Percentiles rank a stretch among this genome's conserved stretches.
These are phyloP conservation scores for Eclectus roratus DNA, from an alignment of 2,113 vertebrate genomes.

Conservation along the genomic window DNA sequence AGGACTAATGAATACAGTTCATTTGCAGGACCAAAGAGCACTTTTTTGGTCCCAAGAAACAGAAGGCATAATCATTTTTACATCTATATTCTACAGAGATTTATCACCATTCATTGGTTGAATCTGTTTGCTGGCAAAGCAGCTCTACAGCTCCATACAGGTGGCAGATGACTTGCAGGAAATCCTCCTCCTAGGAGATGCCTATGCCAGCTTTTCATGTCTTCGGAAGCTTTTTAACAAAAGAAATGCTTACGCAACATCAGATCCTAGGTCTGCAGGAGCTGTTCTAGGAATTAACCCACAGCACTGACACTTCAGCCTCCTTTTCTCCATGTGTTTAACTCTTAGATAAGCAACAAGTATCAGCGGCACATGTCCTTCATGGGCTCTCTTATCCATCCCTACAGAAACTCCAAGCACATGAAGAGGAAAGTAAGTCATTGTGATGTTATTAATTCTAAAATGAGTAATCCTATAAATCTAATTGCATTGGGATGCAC, in stretches of 20 bases:
- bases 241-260: background rate
- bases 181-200: background rate
- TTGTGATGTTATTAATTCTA: background rate
- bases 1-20: background rate
- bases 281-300: background rate
- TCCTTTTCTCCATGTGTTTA: background rate
- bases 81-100: background rate
- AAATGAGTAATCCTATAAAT: background rate
- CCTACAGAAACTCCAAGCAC: background rate
- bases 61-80: background rate
- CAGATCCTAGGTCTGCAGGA: background rate
- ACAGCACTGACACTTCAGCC: background rate
- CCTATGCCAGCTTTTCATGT: background rate
- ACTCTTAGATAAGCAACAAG: background rate
- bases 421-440: background rate
- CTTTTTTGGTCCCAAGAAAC: background rate
- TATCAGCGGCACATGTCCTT: background rate
- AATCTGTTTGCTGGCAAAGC: background rate
- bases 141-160: background rate
- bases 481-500: background rate
- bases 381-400: background rate
- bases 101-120: background rate
- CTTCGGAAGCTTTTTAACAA: background rate
- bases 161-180: background rate
- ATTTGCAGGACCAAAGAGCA: background rate